Conservation (phyloP, 2,113 vertebrate species). For the Urocynchramus pylzowi region DNA sequence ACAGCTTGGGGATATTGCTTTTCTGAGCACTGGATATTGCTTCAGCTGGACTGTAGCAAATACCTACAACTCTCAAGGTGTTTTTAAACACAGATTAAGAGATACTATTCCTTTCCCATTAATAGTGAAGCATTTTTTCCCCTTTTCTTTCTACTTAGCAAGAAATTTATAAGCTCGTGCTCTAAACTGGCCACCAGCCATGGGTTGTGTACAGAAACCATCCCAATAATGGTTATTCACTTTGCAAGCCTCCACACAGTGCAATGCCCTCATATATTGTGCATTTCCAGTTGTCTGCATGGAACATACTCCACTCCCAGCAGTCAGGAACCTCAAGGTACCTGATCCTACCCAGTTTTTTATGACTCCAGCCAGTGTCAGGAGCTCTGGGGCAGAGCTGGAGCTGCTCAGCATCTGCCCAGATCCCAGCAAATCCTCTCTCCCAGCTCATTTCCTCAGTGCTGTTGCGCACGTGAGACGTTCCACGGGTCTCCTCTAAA, state of each 20-base stretch:
- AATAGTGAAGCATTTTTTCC: neutral
- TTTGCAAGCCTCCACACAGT: neutral
- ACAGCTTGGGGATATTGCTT: neutral
- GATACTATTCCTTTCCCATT: neutral
- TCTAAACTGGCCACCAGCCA: neutral
- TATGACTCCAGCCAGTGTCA: neutral
- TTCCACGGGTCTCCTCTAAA: neutral
- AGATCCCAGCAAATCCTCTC: neutral
- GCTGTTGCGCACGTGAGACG: fast-evolving
- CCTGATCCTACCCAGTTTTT: neutral
- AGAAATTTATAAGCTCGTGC: neutral
- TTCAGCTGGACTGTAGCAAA: neutral
- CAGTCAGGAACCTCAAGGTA: neutral
- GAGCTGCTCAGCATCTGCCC: neutral
- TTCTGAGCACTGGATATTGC: neutral
- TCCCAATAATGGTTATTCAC: neutral
- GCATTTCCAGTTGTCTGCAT: neutral
- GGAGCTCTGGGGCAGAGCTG: neutral
- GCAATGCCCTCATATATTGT: fast-evolving
- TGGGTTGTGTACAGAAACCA: neutral
- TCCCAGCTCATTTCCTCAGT: neutral
- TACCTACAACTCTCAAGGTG: neutral
- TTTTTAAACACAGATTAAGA: neutral
- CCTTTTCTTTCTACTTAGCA: neutral
- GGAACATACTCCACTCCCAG: fast-evolving